Evolutionary conservation across 2,113 vertebrate genomes (phyloP), one percentile per base, ranked within the genome.

Genomic region (Calidris pygmaea): DNA sequence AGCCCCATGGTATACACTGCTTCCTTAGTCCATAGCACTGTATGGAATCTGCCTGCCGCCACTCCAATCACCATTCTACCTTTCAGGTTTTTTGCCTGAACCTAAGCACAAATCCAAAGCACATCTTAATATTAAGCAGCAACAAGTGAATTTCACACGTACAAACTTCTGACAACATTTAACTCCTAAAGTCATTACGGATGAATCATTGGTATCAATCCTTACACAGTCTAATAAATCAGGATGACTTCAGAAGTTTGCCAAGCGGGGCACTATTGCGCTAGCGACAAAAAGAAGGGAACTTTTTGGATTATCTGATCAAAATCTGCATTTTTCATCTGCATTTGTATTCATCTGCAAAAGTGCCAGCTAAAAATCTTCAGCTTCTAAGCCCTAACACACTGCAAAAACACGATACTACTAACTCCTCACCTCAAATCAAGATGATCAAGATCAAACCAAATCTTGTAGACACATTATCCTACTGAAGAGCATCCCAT

Each of bases 21-120:
- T 97, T 99, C 99, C 96, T 97, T 98, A 90, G 99, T 99, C 99
- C 99, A 99, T 12, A 99, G 97, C 89, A 99, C 99, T 12, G 99
- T 99, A 95, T 99, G 99, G 97, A 99, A 99, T 96, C 98, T 98
- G 96, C 99, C 99, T 85, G 99, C 99, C 91, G 99, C 99, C 88
- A 99, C 99, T 94, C 99, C 99, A 97, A 98, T 98, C 95, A 99
- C 97, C 45, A 96, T 98, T 96, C 98, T 99, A 84, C 99, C 99
- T 98, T 99, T 99, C 84, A 99, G 98, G 63, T 96, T 98, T 98
- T 99, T 99, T 96, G 98, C 99, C 93, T 99, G 99, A 96, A 99
- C 98, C 99, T 99, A 93, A 97, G 95, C 91, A 96, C 66, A 96
- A 95, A 96, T 90, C 55, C 93, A 92, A 93, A 95, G 76, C 39